phyloP scores from a whole-genome alignment of 2,113 vertebrate species.

The Notarius quadriscutis region DNA sequence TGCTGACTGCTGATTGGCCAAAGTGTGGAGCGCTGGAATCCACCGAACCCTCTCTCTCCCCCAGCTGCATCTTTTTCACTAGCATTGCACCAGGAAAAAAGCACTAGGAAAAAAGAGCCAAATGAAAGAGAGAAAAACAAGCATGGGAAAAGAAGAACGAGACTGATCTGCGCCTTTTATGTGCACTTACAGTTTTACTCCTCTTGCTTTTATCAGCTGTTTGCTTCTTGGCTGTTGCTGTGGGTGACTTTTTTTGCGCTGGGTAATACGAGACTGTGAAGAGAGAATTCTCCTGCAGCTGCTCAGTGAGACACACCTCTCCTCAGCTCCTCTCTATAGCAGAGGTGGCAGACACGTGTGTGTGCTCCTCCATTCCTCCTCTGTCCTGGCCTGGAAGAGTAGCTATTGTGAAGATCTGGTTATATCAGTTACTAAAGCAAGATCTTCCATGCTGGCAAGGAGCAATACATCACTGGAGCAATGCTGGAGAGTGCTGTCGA shows the following conservation, averaged over 20 bases:
- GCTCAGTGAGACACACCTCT: slow-evolving; percentile 41
- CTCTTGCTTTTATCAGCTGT: slow-evolving; percentile 5
- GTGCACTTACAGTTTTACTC: slow-evolving; percentile 41
- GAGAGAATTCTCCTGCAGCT: slow-evolving; percentile 36
- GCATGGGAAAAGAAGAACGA: slow-evolving; percentile 1
- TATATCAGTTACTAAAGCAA: slow-evolving; percentile 42
- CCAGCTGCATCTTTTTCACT: slow-evolving; percentile 45
- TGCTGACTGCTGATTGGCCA: slow-evolving; percentile 57
- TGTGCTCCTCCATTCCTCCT: slow-evolving; percentile 30
- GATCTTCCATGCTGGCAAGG: slow-evolving; percentile 25
- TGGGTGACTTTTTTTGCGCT: slow-evolving; percentile 40
- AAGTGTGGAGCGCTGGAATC: slow-evolving; percentile 42
- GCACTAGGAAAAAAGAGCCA: slow-evolving; percentile 11
- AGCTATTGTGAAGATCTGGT: slow-evolving; percentile 42
- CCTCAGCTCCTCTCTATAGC: slow-evolving; percentile 22
- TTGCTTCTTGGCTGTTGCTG: slow-evolving; percentile 23
- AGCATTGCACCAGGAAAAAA: slow-evolving; percentile 36
- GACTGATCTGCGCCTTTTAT: slow-evolving; percentile 20
- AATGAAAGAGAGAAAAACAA: slow-evolving; percentile 24
- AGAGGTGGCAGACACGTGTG: slow-evolving; percentile 34
- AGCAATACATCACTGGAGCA: slow-evolving; percentile 44
- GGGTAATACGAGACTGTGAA: slow-evolving; percentile 1
- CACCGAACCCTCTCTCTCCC: slow-evolving; percentile 33
- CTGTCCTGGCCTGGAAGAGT: slow-evolving; percentile 43
- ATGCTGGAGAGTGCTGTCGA: slow-evolving; percentile 47